Evolutionary conservation across 1,140 invertebrate genomes (phyloP), one percentile per base, ranked within the genome.

Genomic region (Brevipalpus yothersi): DNA sequence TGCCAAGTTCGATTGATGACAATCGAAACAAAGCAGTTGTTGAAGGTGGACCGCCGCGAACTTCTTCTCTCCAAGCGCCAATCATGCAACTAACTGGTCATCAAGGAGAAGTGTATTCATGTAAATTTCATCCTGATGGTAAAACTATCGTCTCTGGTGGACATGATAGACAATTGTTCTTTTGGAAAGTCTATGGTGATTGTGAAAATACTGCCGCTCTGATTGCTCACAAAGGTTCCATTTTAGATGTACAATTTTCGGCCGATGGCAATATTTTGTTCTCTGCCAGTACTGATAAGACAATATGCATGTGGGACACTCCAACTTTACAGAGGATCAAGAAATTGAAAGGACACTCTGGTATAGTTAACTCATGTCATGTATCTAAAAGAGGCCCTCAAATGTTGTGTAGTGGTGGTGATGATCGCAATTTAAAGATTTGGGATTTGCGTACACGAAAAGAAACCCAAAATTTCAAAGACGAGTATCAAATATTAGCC

Each of bases 1-100:
- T 51, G 10, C 49, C n/a, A 51, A 19, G 2, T 31, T 31, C 49
- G 10, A 19, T 51, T 2, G 49, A 17, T 51, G n/a, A n/a, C 2
- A 10, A 10, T 17, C n/a, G 21, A 51, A 17, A 19, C 12, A 51
- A 19, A 51, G 49, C 49, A n/a, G 13, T 51, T 2, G 49, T 51
- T 17, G 49, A 51, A 51, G 79, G 77, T 31, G 78, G 76, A 4
- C 79, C 84, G 51, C 79, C 81, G 41, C 73, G 92, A 63, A 92
- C 90, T 12, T 95, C 92, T 0, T 84, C 80, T 65, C 74, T 98
- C 0, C 75, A 83, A 68, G 82, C 90, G 13, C 92, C 94, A 2
- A 97, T 96, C 60, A 96, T 99, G 91, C 75, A 93, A 15, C 71
- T 98, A 31, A 85, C 92, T 69, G 95, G 95, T 0, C 94, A 99